Evolutionary conservation across 2,888 invertebrate genomes (phyloP).

Genomic region (Epinotia nisella): DNA sequence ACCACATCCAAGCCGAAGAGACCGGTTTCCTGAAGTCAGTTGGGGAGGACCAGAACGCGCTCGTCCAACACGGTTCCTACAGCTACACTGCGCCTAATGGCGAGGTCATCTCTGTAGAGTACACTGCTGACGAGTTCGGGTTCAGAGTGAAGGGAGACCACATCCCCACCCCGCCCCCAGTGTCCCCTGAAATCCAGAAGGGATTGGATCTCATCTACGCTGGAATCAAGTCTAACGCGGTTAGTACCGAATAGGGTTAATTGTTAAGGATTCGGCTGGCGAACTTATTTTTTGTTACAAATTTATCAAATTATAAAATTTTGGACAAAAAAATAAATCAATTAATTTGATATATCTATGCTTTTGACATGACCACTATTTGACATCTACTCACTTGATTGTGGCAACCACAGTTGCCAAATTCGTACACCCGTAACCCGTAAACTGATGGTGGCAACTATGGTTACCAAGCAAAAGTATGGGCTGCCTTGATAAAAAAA

Average conservation of each 20-base stretch:
- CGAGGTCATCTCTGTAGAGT: constrained; percentile 89
- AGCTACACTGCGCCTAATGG: constrained; percentile 92
- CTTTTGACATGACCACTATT: no score
- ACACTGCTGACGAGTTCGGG: constrained; percentile 92
- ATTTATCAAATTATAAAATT: no score
- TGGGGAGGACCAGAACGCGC: constrained; percentile 87
- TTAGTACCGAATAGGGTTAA: constrained; percentile 50
- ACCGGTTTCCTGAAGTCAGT: constrained; percentile 89
- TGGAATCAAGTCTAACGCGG: constrained; percentile 87
- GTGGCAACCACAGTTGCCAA: no score
- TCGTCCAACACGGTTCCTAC: constrained; percentile 92
- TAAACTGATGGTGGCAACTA: no score
- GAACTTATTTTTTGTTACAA: no score
- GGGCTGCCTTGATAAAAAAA: no score
- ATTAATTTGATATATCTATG: no score
- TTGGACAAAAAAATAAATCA: no score
- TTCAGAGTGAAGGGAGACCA: constrained; percentile 93
- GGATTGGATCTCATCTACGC: constrained; percentile 94
- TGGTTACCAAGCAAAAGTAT: no score
- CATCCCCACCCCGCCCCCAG: constrained; percentile 93
- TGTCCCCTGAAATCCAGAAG: constrained; percentile 93
- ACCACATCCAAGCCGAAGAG: constrained; percentile 91
- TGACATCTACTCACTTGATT: no score
- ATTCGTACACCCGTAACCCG: no score
- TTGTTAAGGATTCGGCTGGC: background rate